A percentile compares a stretch with the other conserved stretches of the same genome.
These are phyloP conservation scores for Oligia latruncula DNA, from an alignment of 2,888 invertebrate species.

Conservation along the genomic window DNA sequence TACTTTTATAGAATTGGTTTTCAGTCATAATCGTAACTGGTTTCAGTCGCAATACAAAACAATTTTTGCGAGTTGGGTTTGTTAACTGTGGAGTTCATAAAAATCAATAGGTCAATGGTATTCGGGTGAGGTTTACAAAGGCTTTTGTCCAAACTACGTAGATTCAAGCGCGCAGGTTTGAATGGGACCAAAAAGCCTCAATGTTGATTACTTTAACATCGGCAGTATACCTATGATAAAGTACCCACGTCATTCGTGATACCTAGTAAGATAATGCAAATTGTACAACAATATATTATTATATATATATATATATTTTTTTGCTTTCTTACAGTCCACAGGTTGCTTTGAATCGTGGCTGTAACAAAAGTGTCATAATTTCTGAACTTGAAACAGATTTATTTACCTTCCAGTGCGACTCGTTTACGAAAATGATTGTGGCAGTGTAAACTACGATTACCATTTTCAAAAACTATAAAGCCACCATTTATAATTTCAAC, in stretches of 20 bases:
- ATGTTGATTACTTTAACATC: slow-evolving; percentile 9
- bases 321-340: slow-evolving; percentile 21
- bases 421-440: not conserved
- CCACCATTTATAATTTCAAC: not conserved
- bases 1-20: slow-evolving; percentile 18
- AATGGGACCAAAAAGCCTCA: slow-evolving; percentile 18
- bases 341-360: slow-evolving; percentile 8
- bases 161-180: not conserved
- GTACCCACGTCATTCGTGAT: slow-evolving; percentile 19
- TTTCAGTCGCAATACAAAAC: not conserved
- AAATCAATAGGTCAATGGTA: slow-evolving; percentile 49
- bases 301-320: no score
- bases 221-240: not conserved
- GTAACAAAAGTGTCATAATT: slow-evolving; percentile 33
- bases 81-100: slow-evolving; percentile 6
- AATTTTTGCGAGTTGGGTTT: slow-evolving; percentile 2
- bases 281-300: slow-evolving; percentile 19
- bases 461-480: slow-evolving; percentile 1
- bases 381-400: slow-evolving; percentile 23
- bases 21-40: slow-evolving; percentile 3
- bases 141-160: slow-evolving; percentile 11
- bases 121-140: slow-evolving; percentile 14
- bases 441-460: slow-evolving; percentile 8
- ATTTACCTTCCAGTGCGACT: slow-evolving; percentile 8
- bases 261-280: slow-evolving; percentile 30